A percentile compares a stretch with the other conserved stretches of the same genome.
Conservation (phyloP, 2,797 vertebrate genomes). For the Lithobates sylvaticus region DNA sequence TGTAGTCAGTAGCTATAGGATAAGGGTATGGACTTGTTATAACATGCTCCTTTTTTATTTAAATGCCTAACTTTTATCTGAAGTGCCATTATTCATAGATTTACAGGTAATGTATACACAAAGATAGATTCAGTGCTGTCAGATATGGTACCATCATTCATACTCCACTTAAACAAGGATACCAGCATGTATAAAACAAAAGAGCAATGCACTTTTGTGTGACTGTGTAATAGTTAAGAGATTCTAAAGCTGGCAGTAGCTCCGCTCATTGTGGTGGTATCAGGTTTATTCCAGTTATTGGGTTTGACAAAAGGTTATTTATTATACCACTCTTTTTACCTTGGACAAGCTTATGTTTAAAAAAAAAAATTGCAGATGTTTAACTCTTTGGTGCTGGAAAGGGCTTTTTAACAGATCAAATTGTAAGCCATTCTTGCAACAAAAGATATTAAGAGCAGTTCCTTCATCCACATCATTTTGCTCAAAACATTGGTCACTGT, state of each 20-base stretch:
- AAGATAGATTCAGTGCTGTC: not conserved
- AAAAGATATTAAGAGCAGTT: constrained; percentile 71
- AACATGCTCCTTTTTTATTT: not conserved
- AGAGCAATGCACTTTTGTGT: not conserved
- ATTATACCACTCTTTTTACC: not conserved
- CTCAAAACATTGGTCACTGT: constrained; percentile 65
- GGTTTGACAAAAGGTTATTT: not conserved
- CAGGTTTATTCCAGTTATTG: not conserved
- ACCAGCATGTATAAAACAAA: not conserved
- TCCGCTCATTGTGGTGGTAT: not conserved
- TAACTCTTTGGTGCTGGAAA: not conserved
- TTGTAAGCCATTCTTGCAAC: not conserved
- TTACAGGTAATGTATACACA: constrained; percentile 37
- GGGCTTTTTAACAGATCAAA: not conserved
- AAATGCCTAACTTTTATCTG: not conserved
- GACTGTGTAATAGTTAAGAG: not conserved
- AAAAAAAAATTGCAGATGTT: not conserved
- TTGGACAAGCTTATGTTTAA: not conserved
- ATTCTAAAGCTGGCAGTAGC: not conserved
- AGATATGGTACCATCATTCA: too few species aligned
- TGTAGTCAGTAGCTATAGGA: not conserved
- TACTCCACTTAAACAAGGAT: not conserved
- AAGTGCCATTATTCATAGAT: constrained; percentile 61
- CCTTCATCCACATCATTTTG: constrained; percentile 91
- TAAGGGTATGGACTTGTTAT: not conserved